Percentiles rank a stretch among this genome's conserved stretches.
Conservation (phyloP, 2,113 vertebrate genomes). For the Eurypyga helias region DNA sequence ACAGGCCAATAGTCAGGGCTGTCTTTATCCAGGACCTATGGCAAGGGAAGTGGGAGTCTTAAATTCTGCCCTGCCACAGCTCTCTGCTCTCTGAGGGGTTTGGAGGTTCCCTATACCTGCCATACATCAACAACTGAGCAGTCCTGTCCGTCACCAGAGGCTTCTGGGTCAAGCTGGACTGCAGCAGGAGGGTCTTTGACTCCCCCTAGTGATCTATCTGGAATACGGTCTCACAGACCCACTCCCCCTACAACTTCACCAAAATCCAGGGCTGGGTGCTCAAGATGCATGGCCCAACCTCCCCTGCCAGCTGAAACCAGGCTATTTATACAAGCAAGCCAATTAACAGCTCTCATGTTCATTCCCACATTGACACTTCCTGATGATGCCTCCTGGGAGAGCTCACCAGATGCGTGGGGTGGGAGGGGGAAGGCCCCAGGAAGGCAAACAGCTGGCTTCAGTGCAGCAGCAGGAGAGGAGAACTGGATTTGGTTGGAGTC, state of each 20-base stretch:
- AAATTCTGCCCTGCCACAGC: not conserved
- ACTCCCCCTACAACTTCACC: not conserved
- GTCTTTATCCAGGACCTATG: not conserved
- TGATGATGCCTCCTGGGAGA: constrained; percentile 17
- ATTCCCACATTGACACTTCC: not conserved
- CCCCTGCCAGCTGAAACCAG: not conserved
- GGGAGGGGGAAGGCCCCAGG: not conserved
- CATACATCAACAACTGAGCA: not conserved
- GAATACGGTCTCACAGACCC: not conserved
- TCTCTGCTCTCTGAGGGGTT: not conserved
- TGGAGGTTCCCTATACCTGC: not conserved
- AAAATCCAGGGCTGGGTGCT: not conserved
- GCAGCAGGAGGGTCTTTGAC: not conserved
- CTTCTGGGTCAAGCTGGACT: not conserved
- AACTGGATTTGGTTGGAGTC: not conserved
- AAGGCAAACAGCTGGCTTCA: constrained; percentile 1
- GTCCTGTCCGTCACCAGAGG: not conserved
- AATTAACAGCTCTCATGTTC: not conserved
- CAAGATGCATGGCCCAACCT: not conserved
- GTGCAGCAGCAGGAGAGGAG: not conserved
- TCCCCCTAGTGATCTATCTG: not conserved
- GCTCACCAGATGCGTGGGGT: not conserved
- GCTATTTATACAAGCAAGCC: not conserved
- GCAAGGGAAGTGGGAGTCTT: not conserved
- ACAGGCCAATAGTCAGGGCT: not conserved